Percentiles rank a stretch among this genome's conserved stretches.
Conservation (phyloP, 2,797 vertebrate species). For the Poecilia gillii region DNA sequence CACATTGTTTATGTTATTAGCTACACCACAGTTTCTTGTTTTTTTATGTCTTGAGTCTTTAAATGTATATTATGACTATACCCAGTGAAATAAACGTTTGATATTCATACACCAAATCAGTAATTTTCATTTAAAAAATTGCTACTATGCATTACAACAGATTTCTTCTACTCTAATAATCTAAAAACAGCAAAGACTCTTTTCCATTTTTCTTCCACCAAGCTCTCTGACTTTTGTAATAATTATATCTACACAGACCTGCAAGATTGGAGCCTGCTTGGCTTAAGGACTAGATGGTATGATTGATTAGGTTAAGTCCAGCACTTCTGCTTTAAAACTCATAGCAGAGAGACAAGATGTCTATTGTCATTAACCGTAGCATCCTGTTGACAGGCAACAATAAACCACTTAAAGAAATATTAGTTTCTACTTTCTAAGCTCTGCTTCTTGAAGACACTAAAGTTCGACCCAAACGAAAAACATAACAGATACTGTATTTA, state of each 20-base stretch:
- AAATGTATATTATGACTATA: not conserved
- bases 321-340: constrained; percentile 13
- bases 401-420: constrained; percentile 55
- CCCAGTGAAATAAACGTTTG: not conserved
- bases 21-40: not conserved
- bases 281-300: not conserved
- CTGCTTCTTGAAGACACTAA: constrained; percentile 13
- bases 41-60: not conserved
- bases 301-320: constrained; percentile 51
- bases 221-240: not conserved
- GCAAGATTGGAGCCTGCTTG: not conserved
- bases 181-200: not conserved
- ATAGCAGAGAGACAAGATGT: constrained; percentile 26
- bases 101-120: not conserved
- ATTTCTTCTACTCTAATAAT: not conserved
- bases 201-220: not conserved
- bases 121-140: not conserved
- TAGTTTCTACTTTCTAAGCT: constrained; percentile 26
- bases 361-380: constrained; percentile 49
- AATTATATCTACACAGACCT: not conserved
- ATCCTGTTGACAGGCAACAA: constrained; percentile 57
- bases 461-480: constrained; percentile 35
- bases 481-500: not conserved
- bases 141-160: not conserved
- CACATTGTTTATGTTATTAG: not conserved